A percentile compares a stretch with the other conserved stretches of the same genome.
These are phyloP conservation scores for Neodon shergylaensis DNA, from an alignment of 2,113 vertebrate genomes.

Conservation along the genomic window DNA sequence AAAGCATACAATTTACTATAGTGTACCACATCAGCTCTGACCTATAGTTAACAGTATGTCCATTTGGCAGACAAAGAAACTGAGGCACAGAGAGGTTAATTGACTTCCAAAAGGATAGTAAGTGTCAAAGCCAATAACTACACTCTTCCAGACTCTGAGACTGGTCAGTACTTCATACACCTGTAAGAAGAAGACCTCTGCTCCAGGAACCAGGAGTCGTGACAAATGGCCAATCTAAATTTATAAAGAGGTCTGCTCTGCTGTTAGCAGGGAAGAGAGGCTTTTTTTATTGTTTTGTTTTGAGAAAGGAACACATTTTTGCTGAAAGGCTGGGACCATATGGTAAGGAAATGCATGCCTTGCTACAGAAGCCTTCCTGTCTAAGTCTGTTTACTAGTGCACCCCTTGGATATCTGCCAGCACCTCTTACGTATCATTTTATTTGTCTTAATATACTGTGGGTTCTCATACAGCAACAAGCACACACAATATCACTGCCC, in stretches of 20 bases:
- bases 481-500: conserved; percentile 31
- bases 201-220: neutral
- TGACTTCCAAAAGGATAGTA: neutral
- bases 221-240: conserved; percentile 51
- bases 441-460: conserved; percentile 57
- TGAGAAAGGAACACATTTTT: conserved; percentile 64
- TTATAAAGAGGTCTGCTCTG: conserved; percentile 55
- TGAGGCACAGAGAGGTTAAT: neutral
- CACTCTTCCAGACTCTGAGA: neutral
- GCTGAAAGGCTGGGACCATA: conserved; percentile 63
- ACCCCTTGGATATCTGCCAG: conserved; percentile 60
- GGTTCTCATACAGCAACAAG: conserved; percentile 40
- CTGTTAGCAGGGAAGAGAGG: conserved; percentile 23
- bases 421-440: conserved; percentile 52
- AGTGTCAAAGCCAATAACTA: neutral
- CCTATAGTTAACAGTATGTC: neutral
- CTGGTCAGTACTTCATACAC: neutral
- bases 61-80: conserved; percentile 16
- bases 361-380: conserved; percentile 36
- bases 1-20: neutral
- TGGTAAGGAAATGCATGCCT: conserved; percentile 64
- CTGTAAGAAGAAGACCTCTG: neutral
- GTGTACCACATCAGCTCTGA: neutral
- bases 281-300: conserved; percentile 16
- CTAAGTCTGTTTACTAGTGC: conserved; percentile 60